These are phyloP conservation scores for Bufo gargarizans DNA, from an alignment of 2,113 vertebrate genomes.

Conservation along the genomic window DNA sequence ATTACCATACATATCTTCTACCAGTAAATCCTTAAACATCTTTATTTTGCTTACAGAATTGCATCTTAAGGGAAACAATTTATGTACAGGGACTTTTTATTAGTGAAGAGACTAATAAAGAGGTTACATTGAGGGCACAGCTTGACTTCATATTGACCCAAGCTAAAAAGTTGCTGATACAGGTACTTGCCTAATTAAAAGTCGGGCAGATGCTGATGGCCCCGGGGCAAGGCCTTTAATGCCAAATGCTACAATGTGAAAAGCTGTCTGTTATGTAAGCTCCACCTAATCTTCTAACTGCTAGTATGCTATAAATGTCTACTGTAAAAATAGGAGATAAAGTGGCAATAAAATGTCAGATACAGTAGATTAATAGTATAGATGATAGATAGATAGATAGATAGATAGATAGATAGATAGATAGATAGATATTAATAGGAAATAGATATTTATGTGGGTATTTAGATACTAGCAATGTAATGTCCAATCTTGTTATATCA, in stretches of 20 bases:
- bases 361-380: not conserved
- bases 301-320: not conserved
- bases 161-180: slow-evolving; percentile 36
- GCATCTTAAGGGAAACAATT: not conserved
- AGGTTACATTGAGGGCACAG: slow-evolving; percentile 14
- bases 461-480: too few relatives aligned
- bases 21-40: not conserved
- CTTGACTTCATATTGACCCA: slow-evolving; percentile 41
- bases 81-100: not conserved
- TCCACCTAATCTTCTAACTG: not conserved
- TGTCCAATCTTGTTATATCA: too few relatives aligned
- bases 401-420: slow-evolving; percentile 8
- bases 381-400: slow-evolving; percentile 1
- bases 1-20: not conserved
- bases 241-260: not conserved
- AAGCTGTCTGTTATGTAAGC: not conserved
- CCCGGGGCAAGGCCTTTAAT: not conserved
- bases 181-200: slow-evolving; percentile 39
- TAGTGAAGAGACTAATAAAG: not conserved
- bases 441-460: not conserved
- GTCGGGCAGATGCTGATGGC: slow-evolving; percentile 39
- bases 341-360: too few relatives aligned
- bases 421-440: slow-evolving; percentile 4
- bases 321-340: too few relatives aligned
- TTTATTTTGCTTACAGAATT: not conserved